These are phyloP conservation scores for honey bee (Apis mellifera) DNA, from an alignment of 1,140 invertebrate genomes.

Conservation along the genomic window Amel_HAv3.1 CM009932.2:7448001-7448500, in stretches of 20 bases:
- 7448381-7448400: too few relatives aligned
- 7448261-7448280: not conserved
- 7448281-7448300: not conserved
- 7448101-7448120: not conserved
- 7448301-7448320: too few relatives aligned
- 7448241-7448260: conserved; percentile 1
- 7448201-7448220: conserved; percentile 17
- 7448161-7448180: not conserved
- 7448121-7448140: conserved; percentile 47
- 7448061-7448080: not conserved
- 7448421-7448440: too few relatives aligned
- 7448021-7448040: conserved; percentile 68
- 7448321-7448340: too few relatives aligned
- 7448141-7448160: conserved; percentile 10
- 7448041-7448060: conserved; percentile 42
- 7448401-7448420: too few relatives aligned
- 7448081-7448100: conserved; percentile 25
- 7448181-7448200: not conserved
- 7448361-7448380: too few relatives aligned
- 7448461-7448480: too few relatives aligned
- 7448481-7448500: too few relatives aligned
- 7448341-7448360: too few relatives aligned
- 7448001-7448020: conserved; percentile 67
- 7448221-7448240: not conserved
- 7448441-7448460: too few relatives aligned